Base-by-base conservation (phyloP, 2,113 vertebrate species). In the Prunella fulvescens region DNA sequence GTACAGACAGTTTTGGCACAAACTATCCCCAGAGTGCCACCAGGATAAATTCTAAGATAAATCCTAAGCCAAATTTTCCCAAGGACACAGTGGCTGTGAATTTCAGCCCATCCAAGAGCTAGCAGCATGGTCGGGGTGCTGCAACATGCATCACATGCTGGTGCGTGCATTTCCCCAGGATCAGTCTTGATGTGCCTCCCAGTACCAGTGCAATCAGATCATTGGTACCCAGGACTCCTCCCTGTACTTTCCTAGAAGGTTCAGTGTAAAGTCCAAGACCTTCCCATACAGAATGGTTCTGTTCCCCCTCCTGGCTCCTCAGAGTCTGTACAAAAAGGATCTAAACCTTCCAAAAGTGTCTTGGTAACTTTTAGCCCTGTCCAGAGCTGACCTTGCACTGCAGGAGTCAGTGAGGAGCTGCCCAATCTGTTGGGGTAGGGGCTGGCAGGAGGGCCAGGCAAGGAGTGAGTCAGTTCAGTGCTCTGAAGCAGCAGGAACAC, bases 191-290 rank as follows among this genome's bases (percentile, higher is more conserved):
- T 26, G 70, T 73, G 23, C 37, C 12, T 76, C 23, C 31, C 35
- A 80, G n/a, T 9, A 42, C 45, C 65, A 85, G 20, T 8, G n/a
- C 40, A 85, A 7, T n/a, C 0, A 0, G 37, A 65, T 65, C 3
- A 1, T 4, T 80, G 66, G 31, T 60, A 85, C 8, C 19, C 31
- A 44, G 65, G 22, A 57, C 48, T 85, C 78, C 70, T 87, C 78
- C 61, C 47, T 39, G 20, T 76, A 14, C 19, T 65, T 76, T 94
- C 84, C 81, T 92, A 67, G 65, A 92, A 87, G 40, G 28, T 65
- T 84, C 61, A 33, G 28, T 25, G 48, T 44, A 31, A 69, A 81
- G 57, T 28, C 57, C 45, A 72, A 84, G 64, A 56, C 37, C 15
- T 79, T 87, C 61, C 28, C 28, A 35, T 37, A 19, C 8, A 57